A percentile compares a stretch with the other conserved stretches of the same genome.
Evolutionary conservation across 2,113 vertebrate species (phyloP).

Genomic region (Tiliqua scincoides): DNA sequence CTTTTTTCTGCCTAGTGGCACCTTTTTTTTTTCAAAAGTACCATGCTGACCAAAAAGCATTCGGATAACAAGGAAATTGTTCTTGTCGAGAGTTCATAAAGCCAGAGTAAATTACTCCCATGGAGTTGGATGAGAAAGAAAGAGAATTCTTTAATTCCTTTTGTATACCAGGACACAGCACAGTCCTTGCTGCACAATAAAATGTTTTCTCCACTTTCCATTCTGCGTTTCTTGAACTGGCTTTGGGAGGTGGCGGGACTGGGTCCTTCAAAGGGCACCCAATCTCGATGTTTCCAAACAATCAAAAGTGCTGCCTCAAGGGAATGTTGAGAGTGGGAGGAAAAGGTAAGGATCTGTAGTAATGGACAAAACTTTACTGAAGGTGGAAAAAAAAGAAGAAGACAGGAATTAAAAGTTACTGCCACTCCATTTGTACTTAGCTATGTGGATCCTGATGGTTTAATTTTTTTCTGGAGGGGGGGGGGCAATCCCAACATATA

Average conservation of each 20-base stretch:
- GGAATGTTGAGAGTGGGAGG: neutral
- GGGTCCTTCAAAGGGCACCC: neutral
- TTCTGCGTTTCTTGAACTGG: neutral
- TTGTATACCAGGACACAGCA: neutral
- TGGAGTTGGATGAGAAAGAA: neutral
- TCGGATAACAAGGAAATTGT: rapidly evolving
- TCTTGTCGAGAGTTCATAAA: neutral
- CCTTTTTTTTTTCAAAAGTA: neutral
- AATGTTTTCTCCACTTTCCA: neutral
- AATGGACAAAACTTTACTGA: neutral
- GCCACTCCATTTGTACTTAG: neutral
- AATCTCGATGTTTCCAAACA: rapidly evolving
- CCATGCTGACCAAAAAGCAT: conserved; percentile 7
- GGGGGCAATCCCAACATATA: neutral
- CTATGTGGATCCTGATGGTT: conserved; percentile 48
- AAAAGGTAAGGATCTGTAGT: neutral
- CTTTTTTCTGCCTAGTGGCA: rapidly evolving
- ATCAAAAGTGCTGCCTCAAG: neutral
- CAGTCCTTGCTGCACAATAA: neutral
- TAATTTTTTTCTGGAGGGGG: conserved; percentile 53
- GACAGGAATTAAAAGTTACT: rapidly evolving
- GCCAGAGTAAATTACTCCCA: neutral
- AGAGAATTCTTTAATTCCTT: conserved; percentile 5
- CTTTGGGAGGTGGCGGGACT: neutral
- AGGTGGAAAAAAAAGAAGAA: neutral